Evolutionary conservation across 2,797 vertebrate species (phyloP).

Genomic region (Pyrocephalus nanus): DNA sequence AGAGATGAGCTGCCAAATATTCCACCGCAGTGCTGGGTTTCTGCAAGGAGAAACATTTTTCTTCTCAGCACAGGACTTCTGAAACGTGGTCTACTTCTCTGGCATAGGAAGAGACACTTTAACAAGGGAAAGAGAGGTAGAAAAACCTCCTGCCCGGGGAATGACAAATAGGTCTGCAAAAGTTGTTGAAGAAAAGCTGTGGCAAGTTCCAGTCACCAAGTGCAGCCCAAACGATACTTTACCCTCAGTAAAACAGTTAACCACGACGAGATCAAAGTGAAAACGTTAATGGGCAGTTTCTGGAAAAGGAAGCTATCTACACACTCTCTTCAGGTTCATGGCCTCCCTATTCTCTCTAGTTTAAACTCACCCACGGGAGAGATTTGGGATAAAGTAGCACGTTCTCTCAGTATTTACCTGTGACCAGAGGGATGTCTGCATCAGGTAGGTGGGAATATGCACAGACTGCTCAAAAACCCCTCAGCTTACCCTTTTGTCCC

Average conservation of each 20-base stretch:
- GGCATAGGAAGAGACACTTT: neutral
- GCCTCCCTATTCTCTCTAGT: neutral
- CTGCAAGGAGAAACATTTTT: slow-evolving; percentile 72
- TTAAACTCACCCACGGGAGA: neutral
- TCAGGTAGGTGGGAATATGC: neutral
- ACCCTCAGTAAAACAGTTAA: neutral
- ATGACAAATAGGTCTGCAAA: neutral
- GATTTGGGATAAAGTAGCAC: neutral
- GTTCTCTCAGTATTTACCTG: neutral
- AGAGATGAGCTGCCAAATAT: slow-evolving; percentile 95
- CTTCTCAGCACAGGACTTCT: neutral
- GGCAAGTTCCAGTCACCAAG: neutral
- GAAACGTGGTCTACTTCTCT: neutral
- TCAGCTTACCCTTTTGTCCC: slow-evolving; percentile 92
- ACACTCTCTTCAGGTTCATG: neutral
- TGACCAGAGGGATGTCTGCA: neutral
- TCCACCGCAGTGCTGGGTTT: slow-evolving; percentile 94
- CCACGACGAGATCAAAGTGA: neutral
- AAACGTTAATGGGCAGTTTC: neutral
- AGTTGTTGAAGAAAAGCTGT: neutral
- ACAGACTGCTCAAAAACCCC: neutral
- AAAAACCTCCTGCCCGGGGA: neutral
- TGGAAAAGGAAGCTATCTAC: neutral
- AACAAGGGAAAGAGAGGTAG: neutral
- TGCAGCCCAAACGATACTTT: neutral